Evolutionary conservation across 2,113 vertebrate species (phyloP).

Genomic region (Corythoichthys intestinalis): DNA sequence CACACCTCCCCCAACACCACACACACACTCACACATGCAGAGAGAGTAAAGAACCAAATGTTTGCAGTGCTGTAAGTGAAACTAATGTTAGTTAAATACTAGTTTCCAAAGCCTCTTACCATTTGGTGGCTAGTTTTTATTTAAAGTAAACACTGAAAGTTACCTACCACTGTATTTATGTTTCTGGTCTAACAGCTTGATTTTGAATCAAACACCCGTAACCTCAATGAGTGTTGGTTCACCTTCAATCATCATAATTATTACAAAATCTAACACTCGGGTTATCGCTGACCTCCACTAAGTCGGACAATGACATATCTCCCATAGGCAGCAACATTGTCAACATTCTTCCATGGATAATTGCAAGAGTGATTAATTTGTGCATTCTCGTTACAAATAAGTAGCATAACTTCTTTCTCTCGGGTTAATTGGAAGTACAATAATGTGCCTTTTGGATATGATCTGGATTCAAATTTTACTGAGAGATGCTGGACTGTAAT

Average conservation of each 20-base stretch:
- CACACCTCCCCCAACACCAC: conserved; percentile 24
- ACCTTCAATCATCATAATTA: too few relatives aligned
- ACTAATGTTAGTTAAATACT: conserved; percentile 11
- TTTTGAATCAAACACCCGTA: neutral
- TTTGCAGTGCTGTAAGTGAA: conserved; percentile 11
- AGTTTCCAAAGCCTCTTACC: neutral
- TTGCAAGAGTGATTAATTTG: neutral
- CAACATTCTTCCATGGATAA: neutral
- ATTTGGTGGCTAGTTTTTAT: conserved; percentile 9
- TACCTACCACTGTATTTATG: conserved; percentile 5
- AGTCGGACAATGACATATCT: neutral
- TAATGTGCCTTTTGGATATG: neutral
- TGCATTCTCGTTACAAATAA: neutral
- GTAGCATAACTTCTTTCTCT: neutral
- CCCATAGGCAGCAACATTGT: neutral
- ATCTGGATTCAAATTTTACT: neutral
- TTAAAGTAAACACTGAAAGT: neutral
- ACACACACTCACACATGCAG: conserved; percentile 1
- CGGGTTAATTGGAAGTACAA: neutral
- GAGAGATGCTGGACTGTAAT: neutral
- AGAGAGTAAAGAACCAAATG: conserved; percentile 16
- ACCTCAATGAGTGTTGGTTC: neutral
- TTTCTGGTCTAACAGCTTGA: neutral
- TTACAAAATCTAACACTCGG: neutral
- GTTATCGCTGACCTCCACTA: neutral